Conservation (phyloP, 2,888 invertebrate species). For the Acholoe squamosa region DNA sequence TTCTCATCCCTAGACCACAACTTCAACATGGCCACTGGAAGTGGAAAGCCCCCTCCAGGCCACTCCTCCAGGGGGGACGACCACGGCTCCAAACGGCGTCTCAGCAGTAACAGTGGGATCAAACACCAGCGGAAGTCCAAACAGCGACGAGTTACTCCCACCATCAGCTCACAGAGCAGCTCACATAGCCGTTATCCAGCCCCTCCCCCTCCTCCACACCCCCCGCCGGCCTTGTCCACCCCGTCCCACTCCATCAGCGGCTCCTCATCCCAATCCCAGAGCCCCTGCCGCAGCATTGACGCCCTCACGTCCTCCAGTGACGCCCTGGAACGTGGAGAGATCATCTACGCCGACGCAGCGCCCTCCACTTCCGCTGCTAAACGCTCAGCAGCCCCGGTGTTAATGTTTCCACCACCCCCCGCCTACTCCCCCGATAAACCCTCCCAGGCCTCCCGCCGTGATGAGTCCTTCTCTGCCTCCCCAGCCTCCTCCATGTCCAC, state of each 20-base stretch:
- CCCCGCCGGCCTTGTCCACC: background rate
- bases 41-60: background rate
- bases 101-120: background rate
- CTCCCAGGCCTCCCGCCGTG: background rate
- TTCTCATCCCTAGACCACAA: constrained; percentile 52
- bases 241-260: constrained; percentile 53
- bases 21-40: constrained; percentile 33
- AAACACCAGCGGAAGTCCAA: constrained; percentile 22
- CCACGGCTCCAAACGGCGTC: constrained; percentile 12
- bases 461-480: background rate
- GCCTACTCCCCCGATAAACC: constrained; percentile 39
- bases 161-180: too few species aligned
- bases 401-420: constrained; percentile 44
- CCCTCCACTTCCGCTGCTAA: background rate
- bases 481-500: constrained; percentile 3
- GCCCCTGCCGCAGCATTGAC: constrained; percentile 35
- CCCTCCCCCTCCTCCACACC: background rate
- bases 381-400: background rate
- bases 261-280: constrained; percentile 40
- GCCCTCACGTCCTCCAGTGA: constrained; percentile 32
- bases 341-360: constrained; percentile 17
- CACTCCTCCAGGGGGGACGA: background rate
- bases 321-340: constrained; percentile 49
- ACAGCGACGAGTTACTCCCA: constrained; percentile 23
- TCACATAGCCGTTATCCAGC: background rate